These are phyloP conservation scores for Stigmatopora argus DNA, from an alignment of 2,113 vertebrate genomes.

Conservation along the genomic window DNA sequence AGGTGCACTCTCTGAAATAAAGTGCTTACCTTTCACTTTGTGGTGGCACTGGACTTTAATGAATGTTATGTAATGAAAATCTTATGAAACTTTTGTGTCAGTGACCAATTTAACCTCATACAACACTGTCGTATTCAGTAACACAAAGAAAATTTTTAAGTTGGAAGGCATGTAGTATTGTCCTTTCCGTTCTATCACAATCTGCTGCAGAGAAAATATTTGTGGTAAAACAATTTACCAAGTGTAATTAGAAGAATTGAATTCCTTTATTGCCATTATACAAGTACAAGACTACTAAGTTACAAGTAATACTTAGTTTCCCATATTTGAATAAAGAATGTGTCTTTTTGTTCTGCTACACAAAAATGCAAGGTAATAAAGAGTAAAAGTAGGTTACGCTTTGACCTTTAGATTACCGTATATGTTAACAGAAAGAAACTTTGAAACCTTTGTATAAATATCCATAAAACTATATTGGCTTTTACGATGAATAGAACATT, in stretches of 20 bases:
- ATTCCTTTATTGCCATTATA: neutral
- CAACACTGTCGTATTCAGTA: neutral
- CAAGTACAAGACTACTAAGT: too few relatives aligned
- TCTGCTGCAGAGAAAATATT: neutral
- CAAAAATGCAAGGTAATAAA: neutral
- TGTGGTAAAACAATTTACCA: neutral
- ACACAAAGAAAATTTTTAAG: neutral
- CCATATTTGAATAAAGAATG: neutral
- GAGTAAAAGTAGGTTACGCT: neutral
- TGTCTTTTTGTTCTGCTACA: neutral
- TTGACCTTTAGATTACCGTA: neutral
- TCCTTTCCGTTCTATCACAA: slow-evolving; percentile 4
- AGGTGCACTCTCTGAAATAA: neutral
- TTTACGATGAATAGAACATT: neutral
- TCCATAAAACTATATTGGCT: neutral
- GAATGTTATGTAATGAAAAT: slow-evolving; percentile 23
- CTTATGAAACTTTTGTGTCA: slow-evolving; percentile 22
- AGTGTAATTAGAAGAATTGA: neutral
- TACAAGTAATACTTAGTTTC: too few relatives aligned
- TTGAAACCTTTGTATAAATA: neutral
- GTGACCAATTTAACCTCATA: slow-evolving; percentile 22
- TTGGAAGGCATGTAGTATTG: neutral
- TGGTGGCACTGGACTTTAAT: slow-evolving; percentile 16
- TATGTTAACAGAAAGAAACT: neutral
- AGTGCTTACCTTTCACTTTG: slow-evolving; percentile 27